Evolutionary conservation across 2,888 invertebrate genomes (phyloP).

Genomic region (Synergus umbraculus): DNA sequence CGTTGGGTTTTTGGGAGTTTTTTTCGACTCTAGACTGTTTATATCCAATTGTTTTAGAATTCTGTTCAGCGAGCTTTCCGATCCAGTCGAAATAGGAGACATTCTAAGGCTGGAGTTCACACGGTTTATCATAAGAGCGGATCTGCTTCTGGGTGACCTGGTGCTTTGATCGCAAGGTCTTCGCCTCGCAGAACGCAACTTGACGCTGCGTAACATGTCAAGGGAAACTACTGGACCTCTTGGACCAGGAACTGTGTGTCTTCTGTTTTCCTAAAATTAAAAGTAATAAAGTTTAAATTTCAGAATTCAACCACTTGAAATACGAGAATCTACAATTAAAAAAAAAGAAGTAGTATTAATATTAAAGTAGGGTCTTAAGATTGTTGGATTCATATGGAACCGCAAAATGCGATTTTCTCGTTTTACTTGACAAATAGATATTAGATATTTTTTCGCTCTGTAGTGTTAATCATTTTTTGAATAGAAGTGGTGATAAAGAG

Average conservation of each 20-base stretch:
- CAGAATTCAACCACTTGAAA: no score
- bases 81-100: constrained; percentile 63
- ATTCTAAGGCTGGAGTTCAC: constrained; percentile 57
- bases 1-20: constrained; percentile 26
- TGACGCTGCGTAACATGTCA: constrained; percentile 74
- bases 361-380: no score
- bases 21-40: constrained; percentile 58
- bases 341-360: background rate
- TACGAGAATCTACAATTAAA: background rate
- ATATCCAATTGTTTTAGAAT: constrained; percentile 65
- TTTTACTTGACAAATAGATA: no score
- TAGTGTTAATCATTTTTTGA: no score
- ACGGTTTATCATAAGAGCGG: constrained; percentile 55
- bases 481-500: no score
- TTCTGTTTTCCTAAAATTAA: constrained; percentile 62
- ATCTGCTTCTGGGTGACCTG: constrained; percentile 64
- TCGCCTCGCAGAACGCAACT: constrained; percentile 69
- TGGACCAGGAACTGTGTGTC: constrained; percentile 57
- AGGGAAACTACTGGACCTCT: constrained; percentile 69
- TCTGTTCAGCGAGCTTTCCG: constrained; percentile 60
- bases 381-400: no score
- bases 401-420: no score
- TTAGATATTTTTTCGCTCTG: no score
- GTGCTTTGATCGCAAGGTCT: constrained; percentile 57
- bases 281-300: no score